Conservation (phyloP, 2,888 invertebrate genomes). For the Odontocerum albicorne region DNA sequence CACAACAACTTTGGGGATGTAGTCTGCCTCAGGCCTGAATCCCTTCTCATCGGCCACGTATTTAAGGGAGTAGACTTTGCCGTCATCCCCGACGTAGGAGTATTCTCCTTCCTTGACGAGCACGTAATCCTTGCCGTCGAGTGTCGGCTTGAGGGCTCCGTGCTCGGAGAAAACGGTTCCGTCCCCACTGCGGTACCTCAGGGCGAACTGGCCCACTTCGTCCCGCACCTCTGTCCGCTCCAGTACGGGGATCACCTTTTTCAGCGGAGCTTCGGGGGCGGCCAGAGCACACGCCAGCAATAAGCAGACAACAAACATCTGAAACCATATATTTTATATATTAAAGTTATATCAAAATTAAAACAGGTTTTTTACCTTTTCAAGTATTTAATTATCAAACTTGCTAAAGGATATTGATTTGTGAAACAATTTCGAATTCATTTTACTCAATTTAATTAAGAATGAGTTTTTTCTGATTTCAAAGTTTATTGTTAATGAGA, state of each 20-base stretch:
- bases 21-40: conserved; percentile 33
- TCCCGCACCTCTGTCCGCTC: conserved; percentile 31
- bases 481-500: too few species aligned
- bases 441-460: too few species aligned
- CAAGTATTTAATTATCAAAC: too few species aligned
- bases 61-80: conserved; percentile 28
- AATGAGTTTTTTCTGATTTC: too few species aligned
- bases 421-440: too few species aligned
- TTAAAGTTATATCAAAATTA: too few species aligned
- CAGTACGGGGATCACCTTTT: conserved; percentile 22
- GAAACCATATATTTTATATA: not conserved
- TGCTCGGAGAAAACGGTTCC: conserved; percentile 29
- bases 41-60: conserved; percentile 33
- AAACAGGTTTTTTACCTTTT: too few species aligned
- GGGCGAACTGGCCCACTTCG: conserved; percentile 31
- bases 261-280: conserved; percentile 7
- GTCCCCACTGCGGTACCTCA: conserved; percentile 29
- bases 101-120: conserved; percentile 32
- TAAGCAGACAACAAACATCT: conserved; percentile 1
- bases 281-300: not conserved
- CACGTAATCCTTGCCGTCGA: conserved; percentile 31
- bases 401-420: too few species aligned
- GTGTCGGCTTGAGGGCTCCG: conserved; percentile 32
- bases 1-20: conserved; percentile 32
- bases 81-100: conserved; percentile 28